Evolutionary conservation across 2,888 invertebrate genomes (phyloP), one percentile per base, ranked within the genome.

Genomic region (Orthosia incerta): DNA sequence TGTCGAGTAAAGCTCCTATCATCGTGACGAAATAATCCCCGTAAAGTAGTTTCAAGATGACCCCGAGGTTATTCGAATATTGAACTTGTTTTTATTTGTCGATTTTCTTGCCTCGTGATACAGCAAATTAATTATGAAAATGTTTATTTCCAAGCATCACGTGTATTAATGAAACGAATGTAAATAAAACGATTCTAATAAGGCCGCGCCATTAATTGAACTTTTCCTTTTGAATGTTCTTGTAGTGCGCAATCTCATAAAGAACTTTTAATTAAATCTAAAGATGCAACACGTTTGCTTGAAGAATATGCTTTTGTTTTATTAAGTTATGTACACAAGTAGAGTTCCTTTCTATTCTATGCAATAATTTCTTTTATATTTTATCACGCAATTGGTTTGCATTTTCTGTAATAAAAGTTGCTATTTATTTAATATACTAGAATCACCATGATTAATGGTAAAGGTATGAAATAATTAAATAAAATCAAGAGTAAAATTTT

Each of bases 11-110:
- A 69, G 66, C 70, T 68, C 57, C 23, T 75, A 75, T 79, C 81
- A 68, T 26, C 46, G 61, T 79, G 72, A 81, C 46, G 69, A 76
- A 74, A 85, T 85, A 82, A 82, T 76, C 76, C 51, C 45, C 51
- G 45, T 51, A 62, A 53, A 65, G 26, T 63, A 55, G 53, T 60
- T 50, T 68, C 60, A 50, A 57, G 60, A 67, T 64, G 64, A 66
- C 45, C 61, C 64, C 20, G 59, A 46, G 20, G 53, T 51, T 71
- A 66, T 50, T 20, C n/a, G 79, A 60, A 63, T 63, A 56, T 67
- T 79, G 59, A 82, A 74, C 51, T 63, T n/a, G 18, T 31, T 2
- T 1, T 31, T 13, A 12, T 50, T 50, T 18, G 3, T 5, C 1
- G 13, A 1, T 56, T 62, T 46, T 20, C 13, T 71, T 39, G 18